Evolutionary conservation across 1,140 invertebrate species (phyloP).

Genomic region (Brachionus rubens): DNA sequence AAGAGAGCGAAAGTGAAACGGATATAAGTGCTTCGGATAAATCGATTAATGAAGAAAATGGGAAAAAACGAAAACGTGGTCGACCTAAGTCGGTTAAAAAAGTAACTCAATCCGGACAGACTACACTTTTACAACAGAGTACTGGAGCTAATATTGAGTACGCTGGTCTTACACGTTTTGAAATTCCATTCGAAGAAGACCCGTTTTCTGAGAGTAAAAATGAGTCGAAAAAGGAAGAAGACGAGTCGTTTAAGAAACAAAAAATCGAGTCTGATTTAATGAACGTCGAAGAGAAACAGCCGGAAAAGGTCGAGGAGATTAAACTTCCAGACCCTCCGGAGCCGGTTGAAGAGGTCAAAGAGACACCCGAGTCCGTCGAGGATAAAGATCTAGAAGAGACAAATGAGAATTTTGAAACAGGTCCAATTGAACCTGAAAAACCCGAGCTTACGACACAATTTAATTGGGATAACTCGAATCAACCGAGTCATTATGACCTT

Average conservation of each 20-base stretch:
- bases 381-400: too few species aligned
- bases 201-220: background rate
- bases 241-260: background rate
- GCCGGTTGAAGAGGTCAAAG: too few species aligned
- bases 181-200: constrained; percentile 39
- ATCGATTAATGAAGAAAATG: background rate
- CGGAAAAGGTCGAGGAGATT: too few species aligned
- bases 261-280: background rate
- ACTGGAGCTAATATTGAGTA: background rate
- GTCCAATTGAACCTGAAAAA: background rate
- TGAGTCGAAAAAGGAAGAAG: background rate
- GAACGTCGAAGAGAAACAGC: background rate
- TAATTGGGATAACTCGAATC: constrained; percentile 26
- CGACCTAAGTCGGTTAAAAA: constrained; percentile 16
- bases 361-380: too few species aligned
- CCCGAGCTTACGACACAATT: background rate
- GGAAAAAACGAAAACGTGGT: constrained; percentile 16
- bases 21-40: background rate
- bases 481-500: constrained; percentile 20
- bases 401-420: background rate
- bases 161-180: constrained; percentile 29
- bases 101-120: background rate
- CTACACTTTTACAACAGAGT: background rate
- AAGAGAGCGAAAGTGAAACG: background rate
- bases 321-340: too few species aligned